Conservation (phyloP, 1,140 invertebrate genomes). For the Apis mellifera region Amel_HAv3.1 CM009942.2:5482501-5483000, state of each 20-base stretch:
- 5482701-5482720: too few species aligned
- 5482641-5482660: too few species aligned
- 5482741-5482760: constrained; percentile 35
- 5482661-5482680: too few species aligned
- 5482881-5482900: constrained; percentile 9
- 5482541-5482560: too few species aligned
- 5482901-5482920: constrained; percentile 15
- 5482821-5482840: background rate
- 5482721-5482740: background rate
- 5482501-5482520: too few species aligned
- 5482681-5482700: too few species aligned
- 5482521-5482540: too few species aligned
- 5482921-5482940: constrained; percentile 18
- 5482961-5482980: background rate
- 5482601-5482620: too few species aligned
- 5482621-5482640: too few species aligned
- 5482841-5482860: too few species aligned
- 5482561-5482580: too few species aligned
- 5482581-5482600: too few species aligned
- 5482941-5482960: background rate
- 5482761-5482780: constrained; percentile 38
- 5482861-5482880: background rate
- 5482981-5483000: background rate
- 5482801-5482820: background rate
- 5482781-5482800: constrained; percentile 31